Percentiles rank a stretch among this genome's conserved stretches.
phyloP scores from a whole-genome alignment of 2,888 invertebrate genomes.

The Corbicula japonica region DNA sequence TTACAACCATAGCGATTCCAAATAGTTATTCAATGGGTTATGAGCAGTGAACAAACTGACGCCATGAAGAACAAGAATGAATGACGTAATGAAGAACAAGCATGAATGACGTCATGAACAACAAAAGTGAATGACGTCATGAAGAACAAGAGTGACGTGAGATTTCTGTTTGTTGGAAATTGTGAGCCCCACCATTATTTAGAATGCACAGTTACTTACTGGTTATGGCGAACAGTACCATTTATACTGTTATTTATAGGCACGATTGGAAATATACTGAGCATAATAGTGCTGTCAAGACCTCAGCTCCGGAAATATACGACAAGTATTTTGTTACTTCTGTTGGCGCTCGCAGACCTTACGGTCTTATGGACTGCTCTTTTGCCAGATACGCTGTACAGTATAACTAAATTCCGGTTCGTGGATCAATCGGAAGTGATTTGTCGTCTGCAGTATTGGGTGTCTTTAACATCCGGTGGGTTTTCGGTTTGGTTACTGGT shows the following conservation, averaged over 20 bases:
- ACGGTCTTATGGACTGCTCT: not conserved
- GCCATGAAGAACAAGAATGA: no score
- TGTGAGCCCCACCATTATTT: not conserved
- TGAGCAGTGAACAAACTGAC: no score
- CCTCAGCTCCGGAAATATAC: not conserved
- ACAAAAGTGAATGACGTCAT: no score
- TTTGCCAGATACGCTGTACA: not conserved
- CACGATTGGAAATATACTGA: not conserved
- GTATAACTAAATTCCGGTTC: not conserved
- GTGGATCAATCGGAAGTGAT: not conserved
- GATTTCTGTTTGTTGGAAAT: no score
- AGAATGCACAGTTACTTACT: not conserved
- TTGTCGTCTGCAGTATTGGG: not conserved
- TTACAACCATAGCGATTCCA: no score
- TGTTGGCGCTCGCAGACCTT: not conserved
- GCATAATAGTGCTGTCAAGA: not conserved
- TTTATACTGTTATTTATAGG: not conserved
- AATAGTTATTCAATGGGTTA: no score
- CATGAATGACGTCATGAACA: no score
- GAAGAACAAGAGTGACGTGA: no score
- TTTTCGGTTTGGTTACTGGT: not conserved
- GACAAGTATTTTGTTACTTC: not conserved
- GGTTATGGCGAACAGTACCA: slow-evolving; percentile 3
- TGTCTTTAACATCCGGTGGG: not conserved
- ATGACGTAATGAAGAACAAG: no score